Evolutionary conservation across 2,113 vertebrate genomes (phyloP).

Genomic region (Petrocephalus microphthalmus): DNA sequence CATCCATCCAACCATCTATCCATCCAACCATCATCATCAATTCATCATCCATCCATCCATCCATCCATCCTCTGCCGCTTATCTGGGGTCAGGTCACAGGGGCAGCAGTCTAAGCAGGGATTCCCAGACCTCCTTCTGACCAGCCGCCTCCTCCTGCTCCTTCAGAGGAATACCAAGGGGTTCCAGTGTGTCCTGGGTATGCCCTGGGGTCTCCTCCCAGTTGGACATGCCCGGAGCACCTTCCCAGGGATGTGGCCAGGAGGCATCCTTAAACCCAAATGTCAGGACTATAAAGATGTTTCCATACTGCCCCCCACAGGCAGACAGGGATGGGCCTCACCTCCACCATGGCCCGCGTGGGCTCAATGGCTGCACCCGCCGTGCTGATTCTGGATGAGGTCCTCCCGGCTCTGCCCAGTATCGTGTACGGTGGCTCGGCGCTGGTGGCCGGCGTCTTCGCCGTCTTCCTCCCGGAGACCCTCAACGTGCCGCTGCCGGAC

Average conservation of each 20-base stretch:
- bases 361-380: constrained; percentile 79
- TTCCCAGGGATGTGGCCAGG: neutral
- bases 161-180: neutral
- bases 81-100: neutral
- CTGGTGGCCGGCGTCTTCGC: constrained; percentile 56
- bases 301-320: constrained; percentile 42
- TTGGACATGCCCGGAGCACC: neutral
- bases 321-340: constrained; percentile 82
- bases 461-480: constrained; percentile 75
- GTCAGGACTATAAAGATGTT: neutral
- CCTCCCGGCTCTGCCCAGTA: constrained; percentile 64
- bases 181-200: neutral
- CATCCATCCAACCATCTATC: neutral
- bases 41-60: neutral
- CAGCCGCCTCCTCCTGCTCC: neutral
- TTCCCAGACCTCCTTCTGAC: neutral
- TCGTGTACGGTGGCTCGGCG: constrained; percentile 67
- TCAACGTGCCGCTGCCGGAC: constrained; percentile 70
- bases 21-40: neutral
- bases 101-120: neutral
- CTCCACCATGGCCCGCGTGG: constrained; percentile 78
- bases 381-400: constrained; percentile 79
- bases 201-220: neutral
- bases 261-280: neutral
- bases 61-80: neutral